Evolutionary conservation across 2,797 vertebrate genomes (phyloP).

Genomic region (Trematomus bernacchii): DNA sequence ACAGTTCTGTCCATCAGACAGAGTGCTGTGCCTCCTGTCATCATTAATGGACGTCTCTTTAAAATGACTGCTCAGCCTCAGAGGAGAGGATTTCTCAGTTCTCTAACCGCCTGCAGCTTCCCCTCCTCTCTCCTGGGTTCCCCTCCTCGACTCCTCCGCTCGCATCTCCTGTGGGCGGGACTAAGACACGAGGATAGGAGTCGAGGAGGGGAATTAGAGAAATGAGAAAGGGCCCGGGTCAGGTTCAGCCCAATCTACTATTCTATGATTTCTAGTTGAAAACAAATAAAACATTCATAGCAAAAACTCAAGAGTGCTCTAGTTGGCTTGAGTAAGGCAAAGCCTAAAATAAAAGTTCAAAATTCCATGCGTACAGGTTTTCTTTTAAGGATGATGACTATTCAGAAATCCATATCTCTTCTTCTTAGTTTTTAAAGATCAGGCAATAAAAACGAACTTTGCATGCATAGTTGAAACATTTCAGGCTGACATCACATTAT

Average conservation of each 20-base stretch:
- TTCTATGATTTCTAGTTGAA: slow-evolving; percentile 10
- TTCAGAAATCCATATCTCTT: slow-evolving; percentile 10
- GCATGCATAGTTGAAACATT: slow-evolving; percentile 21
- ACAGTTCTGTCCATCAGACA: too few relatives aligned
- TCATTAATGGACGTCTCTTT: too few relatives aligned
- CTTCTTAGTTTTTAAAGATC: slow-evolving; percentile 30
- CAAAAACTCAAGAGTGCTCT: slow-evolving; percentile 20
- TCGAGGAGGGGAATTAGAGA: too few relatives aligned
- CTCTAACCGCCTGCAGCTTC: too few relatives aligned
- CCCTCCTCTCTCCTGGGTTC: too few relatives aligned
- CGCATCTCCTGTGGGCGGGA: too few relatives aligned
- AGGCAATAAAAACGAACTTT: slow-evolving; percentile 3
- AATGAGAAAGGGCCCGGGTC: neutral
- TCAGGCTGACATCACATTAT: slow-evolving; percentile 19
- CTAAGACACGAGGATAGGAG: too few relatives aligned
- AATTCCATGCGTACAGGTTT: neutral
- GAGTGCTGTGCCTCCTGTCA: too few relatives aligned
- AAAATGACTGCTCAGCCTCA: too few relatives aligned
- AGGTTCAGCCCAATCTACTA: neutral
- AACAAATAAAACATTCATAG: slow-evolving; percentile 10
- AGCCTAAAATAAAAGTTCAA: slow-evolving; percentile 13
- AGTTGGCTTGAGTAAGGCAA: slow-evolving; percentile 9
- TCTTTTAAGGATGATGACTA: neutral
- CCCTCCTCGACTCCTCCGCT: too few relatives aligned
- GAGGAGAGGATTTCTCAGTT: too few relatives aligned